These are phyloP conservation scores for Nasonia longicornis DNA, from an alignment of 1,140 invertebrate species.

Conservation along the genomic window DNA sequence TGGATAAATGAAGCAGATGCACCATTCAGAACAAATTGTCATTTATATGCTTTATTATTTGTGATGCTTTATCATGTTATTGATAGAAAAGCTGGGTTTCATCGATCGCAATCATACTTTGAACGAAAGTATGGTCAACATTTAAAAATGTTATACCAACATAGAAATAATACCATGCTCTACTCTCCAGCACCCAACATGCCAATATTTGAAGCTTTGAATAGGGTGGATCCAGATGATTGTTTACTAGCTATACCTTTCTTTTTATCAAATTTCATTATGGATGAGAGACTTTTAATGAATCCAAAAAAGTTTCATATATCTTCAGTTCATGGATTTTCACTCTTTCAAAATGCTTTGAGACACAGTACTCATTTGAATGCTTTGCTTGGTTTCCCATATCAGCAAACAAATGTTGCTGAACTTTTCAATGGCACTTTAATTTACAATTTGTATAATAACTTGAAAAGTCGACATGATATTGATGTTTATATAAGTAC, in stretches of 20 bases:
- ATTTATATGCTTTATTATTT: constrained; percentile 75
- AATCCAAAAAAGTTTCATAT: constrained; percentile 74
- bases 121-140: constrained; percentile 48
- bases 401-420: constrained; percentile 68
- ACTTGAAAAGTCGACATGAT: constrained; percentile 70
- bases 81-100: constrained; percentile 69
- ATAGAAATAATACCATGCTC: constrained; percentile 10
- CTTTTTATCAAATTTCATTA: constrained; percentile 75
- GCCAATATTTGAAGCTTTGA: constrained; percentile 50
- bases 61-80: constrained; percentile 74
- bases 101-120: constrained; percentile 52
- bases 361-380: constrained; percentile 76
- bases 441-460: constrained; percentile 77
- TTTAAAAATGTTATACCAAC: constrained; percentile 7
- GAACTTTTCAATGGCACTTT: constrained; percentile 79
- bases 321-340: constrained; percentile 75
- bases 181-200: constrained; percentile 25
- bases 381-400: constrained; percentile 73
- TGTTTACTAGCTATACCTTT: constrained; percentile 73
- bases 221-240: constrained; percentile 68
- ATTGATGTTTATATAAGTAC: constrained; percentile 69
- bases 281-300: constrained; percentile 71
- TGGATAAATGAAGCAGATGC: constrained; percentile 73
- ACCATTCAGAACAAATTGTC: constrained; percentile 63
- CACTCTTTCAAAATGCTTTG: constrained; percentile 79